These are phyloP conservation scores for Dunckerocampus dactyliophorus DNA, from an alignment of 2,113 vertebrate genomes.

Conservation along the genomic window DNA sequence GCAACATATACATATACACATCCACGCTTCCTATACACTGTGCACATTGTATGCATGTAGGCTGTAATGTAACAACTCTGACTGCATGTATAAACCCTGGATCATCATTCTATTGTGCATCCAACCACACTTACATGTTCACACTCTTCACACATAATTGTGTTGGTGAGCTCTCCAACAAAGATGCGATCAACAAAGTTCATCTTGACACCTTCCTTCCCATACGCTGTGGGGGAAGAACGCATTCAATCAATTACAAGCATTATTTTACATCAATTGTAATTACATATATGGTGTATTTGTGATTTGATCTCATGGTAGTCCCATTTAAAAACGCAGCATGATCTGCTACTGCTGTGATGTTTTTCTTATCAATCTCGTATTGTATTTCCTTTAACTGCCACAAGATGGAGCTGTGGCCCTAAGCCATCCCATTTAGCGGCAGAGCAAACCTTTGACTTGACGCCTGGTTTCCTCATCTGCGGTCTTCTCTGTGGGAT, in stretches of 20 bases:
- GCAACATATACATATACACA: too few relatives aligned
- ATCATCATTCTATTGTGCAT: background rate
- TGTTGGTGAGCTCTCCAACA: slow-evolving; percentile 97
- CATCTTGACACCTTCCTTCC: slow-evolving; percentile 96
- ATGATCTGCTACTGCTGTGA: background rate
- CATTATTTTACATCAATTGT: background rate
- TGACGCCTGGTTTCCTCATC: slow-evolving; percentile 93
- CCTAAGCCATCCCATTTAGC: slow-evolving; percentile 19
- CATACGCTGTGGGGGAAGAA: slow-evolving; percentile 79
- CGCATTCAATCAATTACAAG: background rate
- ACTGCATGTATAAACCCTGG: too few relatives aligned
- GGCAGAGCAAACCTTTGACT: slow-evolving; percentile 84
- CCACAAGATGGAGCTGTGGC: slow-evolving; percentile 79
- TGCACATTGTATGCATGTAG: too few relatives aligned
- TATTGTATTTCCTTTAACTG: slow-evolving; percentile 14
- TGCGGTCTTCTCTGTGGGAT: slow-evolving; percentile 94
- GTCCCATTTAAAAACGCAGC: background rate
- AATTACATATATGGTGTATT: background rate
- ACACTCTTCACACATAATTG: slow-evolving; percentile 99
- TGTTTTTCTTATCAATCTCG: background rate
- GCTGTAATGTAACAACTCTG: too few relatives aligned
- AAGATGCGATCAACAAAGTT: slow-evolving; percentile 98
- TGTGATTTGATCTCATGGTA: background rate
- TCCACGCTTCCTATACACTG: too few relatives aligned
- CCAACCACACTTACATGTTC: slow-evolving; percentile 84